Evolutionary conservation across 2,888 invertebrate genomes (phyloP), one percentile per base, ranked within the genome.

Genomic region (Hecatera dysodea): DNA sequence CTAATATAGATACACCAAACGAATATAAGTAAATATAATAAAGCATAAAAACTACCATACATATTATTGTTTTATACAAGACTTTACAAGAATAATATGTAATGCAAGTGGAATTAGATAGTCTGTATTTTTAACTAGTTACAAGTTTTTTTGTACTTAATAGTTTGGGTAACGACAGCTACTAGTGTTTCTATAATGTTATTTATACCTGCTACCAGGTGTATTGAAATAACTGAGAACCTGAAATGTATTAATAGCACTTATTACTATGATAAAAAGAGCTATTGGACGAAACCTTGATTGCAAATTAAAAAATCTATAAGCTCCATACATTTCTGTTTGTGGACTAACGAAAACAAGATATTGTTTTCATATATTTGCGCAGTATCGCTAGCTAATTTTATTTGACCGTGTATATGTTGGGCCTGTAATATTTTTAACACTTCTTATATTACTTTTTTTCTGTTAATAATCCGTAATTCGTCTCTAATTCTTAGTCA

Each of bases 61-160:
- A 85, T 64, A 72, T 77, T 57, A 80, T 78, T n/a, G n/a, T n/a
- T 79, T 71, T 79, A 80, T 56, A 74, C 66, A 81, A 67, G 44
- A 72, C 67, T 79, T 77, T 68, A 68, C 76, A 73, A 67, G 74
- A 81, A 80, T 75, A 72, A 81, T 72, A 72, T 73, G 70, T 80
- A 80, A 78, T 73, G 67, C 67, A 80, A 78, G 78, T 81, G 82
- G 73, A 79, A 83, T 80, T 69, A 78, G 78, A 79, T 75, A 80
- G 57, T 81, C 78, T 77, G 76, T 80, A 77, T 84, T 78, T 80
- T 53, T 62, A 48, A 33, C 48, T 60, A 67, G 56, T 52, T 81
- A 86, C 73, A 80, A 83, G 80, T 84, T 82, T 75, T 82, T 88
- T 89, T 89, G 89, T 89, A 89, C 88, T 88, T 87, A 78, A 82